Base-by-base conservation (phyloP, 2,797 vertebrate genomes). In the Masticophis lateralis region DNA sequence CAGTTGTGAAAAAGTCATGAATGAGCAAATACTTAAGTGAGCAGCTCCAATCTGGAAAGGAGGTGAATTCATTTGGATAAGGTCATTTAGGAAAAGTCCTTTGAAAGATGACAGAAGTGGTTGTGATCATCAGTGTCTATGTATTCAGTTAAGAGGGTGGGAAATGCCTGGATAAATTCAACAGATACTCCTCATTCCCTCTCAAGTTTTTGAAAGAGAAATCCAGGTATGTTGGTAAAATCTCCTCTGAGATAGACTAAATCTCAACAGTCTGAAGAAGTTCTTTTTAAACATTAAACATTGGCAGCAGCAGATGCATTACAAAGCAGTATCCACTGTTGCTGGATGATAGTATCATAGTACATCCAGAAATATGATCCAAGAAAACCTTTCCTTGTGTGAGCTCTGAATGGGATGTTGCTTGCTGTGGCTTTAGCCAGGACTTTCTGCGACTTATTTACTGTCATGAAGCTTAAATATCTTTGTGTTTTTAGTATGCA, bases 401-500 rank as follows among this genome's bases (percentile, higher is more conserved):
- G 99, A 0, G 99, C 99, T 0, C 97, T 99, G 97, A 99, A 99
- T 0, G 99, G 99, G 79, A 99, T 99, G 99, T 98, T 99, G 37
- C 99, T 99, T 0, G 99, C 99, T 0, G 99, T 99, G 97, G 99
- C 99, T 22, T 96, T 99, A 95, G 98, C 99, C 74, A 98, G 98
- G 1, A 43, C 32, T 27, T 89, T 99, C 0, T 98, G 99, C 93
- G 99, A 99, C 0, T 59, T 47, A 59, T 89, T 61, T 43, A 61
- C 99, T 99, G 96, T 98, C 99, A 97, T 99, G 99, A 66, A 99
- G 99, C 25, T 53, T 28, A 55, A 99, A 97, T 99, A 99, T 94
- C 99, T 99, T 37, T 22, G 99, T 99, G 99, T 99, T 94, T 99
- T 99, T 95, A 99, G 98, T 97, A 99, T 99, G 94, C 99, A 98